phyloP scores from a whole-genome alignment of 1,140 invertebrate genomes.

The Ptiloglossa arizonensis region DNA sequence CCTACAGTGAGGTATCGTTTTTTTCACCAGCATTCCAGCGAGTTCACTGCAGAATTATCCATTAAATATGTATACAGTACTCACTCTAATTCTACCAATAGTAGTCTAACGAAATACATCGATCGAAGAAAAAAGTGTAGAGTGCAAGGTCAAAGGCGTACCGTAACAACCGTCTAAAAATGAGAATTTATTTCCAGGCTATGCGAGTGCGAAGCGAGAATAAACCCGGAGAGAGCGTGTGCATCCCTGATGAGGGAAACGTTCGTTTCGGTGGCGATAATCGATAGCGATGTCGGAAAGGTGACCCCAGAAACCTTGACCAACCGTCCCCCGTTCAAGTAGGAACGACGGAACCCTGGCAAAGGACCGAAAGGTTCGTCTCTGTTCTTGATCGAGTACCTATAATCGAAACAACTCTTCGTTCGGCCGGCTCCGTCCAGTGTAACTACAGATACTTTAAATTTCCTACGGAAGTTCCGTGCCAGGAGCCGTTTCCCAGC shows the following conservation, averaged over 20 bases:
- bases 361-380: neutral
- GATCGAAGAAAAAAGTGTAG: neutral
- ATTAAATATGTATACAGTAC: no score
- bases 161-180: neutral
- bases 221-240: neutral
- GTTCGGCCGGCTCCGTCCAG: neutral
- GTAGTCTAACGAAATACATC: neutral
- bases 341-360: neutral
- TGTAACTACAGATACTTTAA: constrained; percentile 15
- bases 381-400: neutral
- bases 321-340: neutral
- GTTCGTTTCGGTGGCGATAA: neutral
- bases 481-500: neutral
- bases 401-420: neutral
- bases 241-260: no score
- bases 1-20: no score
- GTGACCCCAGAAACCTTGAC: neutral
- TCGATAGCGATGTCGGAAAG: neutral
- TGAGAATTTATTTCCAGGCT: constrained; percentile 8
- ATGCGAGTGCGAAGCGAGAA: neutral
- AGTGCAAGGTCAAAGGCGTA: neutral
- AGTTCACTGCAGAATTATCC: no score
- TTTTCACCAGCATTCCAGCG: no score
- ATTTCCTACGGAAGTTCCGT: constrained; percentile 12
- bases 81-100: no score